Evolutionary conservation across 2,888 invertebrate species (phyloP).

Genomic region (Epinotia brunnichana): DNA sequence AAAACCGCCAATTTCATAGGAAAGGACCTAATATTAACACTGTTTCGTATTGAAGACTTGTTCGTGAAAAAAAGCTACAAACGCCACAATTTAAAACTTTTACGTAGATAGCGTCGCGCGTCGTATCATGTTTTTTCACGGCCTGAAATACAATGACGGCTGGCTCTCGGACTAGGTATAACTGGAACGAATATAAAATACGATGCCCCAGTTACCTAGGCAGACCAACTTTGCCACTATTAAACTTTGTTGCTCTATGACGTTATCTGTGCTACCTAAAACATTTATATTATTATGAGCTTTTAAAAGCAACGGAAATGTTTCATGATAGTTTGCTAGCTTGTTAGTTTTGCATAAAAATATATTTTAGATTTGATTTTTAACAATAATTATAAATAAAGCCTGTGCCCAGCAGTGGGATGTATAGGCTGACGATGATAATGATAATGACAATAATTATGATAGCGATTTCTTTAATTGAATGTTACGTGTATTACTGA

Average conservation of each 20-base stretch:
- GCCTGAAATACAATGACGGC: not conserved
- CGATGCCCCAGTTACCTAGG: slow-evolving; percentile 29
- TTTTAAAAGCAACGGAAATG: not conserved
- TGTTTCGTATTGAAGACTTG: not conserved
- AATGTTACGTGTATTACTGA: no score
- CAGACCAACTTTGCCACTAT: slow-evolving; percentile 29
- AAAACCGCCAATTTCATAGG: no score
- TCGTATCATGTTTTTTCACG: not conserved
- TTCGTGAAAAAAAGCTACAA: not conserved
- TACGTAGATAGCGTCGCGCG: not conserved
- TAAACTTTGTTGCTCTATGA: slow-evolving; percentile 24
- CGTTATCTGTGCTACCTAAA: slow-evolving; percentile 21
- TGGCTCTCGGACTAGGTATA: slow-evolving; percentile 11
- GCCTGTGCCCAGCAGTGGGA: no score
- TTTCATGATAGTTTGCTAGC: no score
- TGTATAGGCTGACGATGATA: no score
- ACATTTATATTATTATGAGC: not conserved
- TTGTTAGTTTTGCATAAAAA: no score
- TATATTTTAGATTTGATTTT: no score
- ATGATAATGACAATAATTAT: no score
- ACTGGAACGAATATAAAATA: slow-evolving; percentile 34
- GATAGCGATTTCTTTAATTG: no score
- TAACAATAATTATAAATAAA: no score
- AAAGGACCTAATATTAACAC: no score
- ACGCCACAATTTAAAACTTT: not conserved